Evolutionary conservation across 2,888 invertebrate species (phyloP), one percentile per base, ranked within the genome.

Genomic region (Polietes domitor): DNA sequence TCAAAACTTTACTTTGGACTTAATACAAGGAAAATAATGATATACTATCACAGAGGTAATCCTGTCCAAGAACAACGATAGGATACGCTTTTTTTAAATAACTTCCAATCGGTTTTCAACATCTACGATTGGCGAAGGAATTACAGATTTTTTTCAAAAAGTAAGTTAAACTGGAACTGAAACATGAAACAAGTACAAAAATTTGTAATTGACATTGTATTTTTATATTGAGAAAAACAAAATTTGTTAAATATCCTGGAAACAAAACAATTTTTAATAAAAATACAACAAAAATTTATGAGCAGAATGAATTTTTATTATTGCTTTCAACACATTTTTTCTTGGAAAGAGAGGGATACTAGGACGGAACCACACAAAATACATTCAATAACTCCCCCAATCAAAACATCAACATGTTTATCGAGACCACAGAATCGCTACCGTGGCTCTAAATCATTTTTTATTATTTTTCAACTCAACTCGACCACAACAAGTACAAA

Each of bases 201-300:
- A 78, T 78, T 84, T 84, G 84, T 84, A 81, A 79, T 81, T 58
- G 32, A 81, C 68, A 81, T 81, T 84, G 84, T 84, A 81, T 84
- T 84, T 84, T 81, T 84, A 84, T 84, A 41, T 73, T 37, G 79
- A 80, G 72, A 65, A 73, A 79, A 71, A 80, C 65, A 65, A 73
- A 79, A 71, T 75, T 82, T 82, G 78, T 83, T 58, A 80, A 83
- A 43, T 50, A 82, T 50, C 72, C 73, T 77, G 37, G 21, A 50
- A 17, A 73, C 32, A 58, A 21, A 26, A 70, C 43, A 72, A 26
- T 79, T 76, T 72, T 32, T 50, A 84, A 84, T 81, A 84, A 84
- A 84, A 81, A 81, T 84, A 84, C 84, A 81, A 79, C 61, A 84
- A 84, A 84, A 84, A 72, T 81, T 84, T 76, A 76, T 76, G 43